Conservation (phyloP, 2,888 invertebrate genomes). For the Malachius bipustulatus region DNA sequence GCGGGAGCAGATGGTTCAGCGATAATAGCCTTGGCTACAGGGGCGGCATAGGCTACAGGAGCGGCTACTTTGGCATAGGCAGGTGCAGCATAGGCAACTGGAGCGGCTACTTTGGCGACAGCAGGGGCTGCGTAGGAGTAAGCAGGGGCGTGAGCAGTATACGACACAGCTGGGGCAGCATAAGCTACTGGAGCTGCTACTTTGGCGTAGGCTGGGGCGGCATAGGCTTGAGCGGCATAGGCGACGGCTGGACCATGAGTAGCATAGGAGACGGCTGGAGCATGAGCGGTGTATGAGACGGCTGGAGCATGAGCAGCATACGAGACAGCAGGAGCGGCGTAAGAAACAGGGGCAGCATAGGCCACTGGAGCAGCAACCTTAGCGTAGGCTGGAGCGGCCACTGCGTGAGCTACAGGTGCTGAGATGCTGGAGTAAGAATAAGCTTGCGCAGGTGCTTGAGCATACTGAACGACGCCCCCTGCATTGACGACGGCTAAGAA, state of each 20-base stretch:
- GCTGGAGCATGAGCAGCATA: neutral
- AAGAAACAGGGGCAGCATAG: neutral
- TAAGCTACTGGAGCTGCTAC: neutral
- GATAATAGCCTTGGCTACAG: constrained; percentile 18
- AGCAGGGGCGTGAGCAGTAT: neutral
- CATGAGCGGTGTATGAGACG: neutral
- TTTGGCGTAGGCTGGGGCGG: constrained; percentile 2
- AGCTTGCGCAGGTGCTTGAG: constrained; percentile 9
- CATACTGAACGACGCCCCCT: neutral
- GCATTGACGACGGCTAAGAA: no score
- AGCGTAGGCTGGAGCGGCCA: constrained; percentile 17
- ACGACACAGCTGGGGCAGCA: constrained; percentile 2
- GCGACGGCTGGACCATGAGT: neutral
- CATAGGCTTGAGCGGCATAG: neutral
- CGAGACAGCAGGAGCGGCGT: neutral
- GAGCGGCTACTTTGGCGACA: constrained; percentile 24
- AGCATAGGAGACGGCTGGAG: neutral
- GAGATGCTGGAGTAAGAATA: constrained; percentile 14
- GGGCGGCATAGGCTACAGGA: constrained; percentile 33
- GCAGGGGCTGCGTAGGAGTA: constrained; percentile 33
- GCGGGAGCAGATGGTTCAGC: constrained; percentile 25
- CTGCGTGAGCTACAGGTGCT: constrained; percentile 7
- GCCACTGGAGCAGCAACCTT: constrained; percentile 7
- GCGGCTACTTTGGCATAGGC: constrained; percentile 28
- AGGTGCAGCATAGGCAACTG: constrained; percentile 34